phyloP scores from a whole-genome alignment of 2,113 vertebrate species.

The Heloderma charlesbogerti region DNA sequence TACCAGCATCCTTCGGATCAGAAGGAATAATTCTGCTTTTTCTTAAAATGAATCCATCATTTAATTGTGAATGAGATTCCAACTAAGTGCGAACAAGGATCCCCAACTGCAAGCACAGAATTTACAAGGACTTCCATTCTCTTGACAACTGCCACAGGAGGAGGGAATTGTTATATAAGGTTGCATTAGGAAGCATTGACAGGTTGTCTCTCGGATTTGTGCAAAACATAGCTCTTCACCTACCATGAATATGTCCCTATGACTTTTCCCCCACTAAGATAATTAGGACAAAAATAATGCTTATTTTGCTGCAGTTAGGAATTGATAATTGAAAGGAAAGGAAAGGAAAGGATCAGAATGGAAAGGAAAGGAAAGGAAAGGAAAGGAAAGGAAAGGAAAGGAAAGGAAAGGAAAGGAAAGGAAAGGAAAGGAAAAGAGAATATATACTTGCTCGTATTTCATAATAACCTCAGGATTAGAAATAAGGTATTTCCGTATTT shows the following conservation, averaged over 20 bases:
- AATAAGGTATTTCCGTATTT: neutral
- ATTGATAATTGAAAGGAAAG: slow-evolving; percentile 40
- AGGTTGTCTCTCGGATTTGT: slow-evolving; percentile 75
- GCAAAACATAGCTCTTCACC: slow-evolving; percentile 61
- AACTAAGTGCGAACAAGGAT: slow-evolving; percentile 72
- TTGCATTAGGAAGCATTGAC: slow-evolving; percentile 75
- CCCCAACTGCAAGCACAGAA: slow-evolving; percentile 68
- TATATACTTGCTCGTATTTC: neutral
- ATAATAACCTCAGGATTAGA: neutral
- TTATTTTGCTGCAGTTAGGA: slow-evolving; percentile 60
- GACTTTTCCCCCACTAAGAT: slow-evolving; percentile 52
- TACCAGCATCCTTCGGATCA: slow-evolving; percentile 7
- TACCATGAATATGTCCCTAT: slow-evolving; percentile 57
- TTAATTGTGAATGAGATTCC: slow-evolving; percentile 70
- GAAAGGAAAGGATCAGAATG: no score
- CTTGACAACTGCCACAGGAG: slow-evolving; percentile 74
- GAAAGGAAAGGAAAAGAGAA: neutral
- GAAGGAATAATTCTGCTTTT: slow-evolving; percentile 10
- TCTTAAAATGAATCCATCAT: slow-evolving; percentile 65
- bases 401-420: no score
- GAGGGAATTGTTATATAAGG: slow-evolving; percentile 69
- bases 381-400: neutral
- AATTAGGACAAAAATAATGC: slow-evolving; percentile 62
- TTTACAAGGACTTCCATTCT: slow-evolving; percentile 76
- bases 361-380: neutral